Percentiles rank a stretch among this genome's conserved stretches.
These are phyloP conservation scores for Meriones psammophilus DNA, from an alignment of 2,797 vertebrate species.

Conservation along the genomic window DNA sequence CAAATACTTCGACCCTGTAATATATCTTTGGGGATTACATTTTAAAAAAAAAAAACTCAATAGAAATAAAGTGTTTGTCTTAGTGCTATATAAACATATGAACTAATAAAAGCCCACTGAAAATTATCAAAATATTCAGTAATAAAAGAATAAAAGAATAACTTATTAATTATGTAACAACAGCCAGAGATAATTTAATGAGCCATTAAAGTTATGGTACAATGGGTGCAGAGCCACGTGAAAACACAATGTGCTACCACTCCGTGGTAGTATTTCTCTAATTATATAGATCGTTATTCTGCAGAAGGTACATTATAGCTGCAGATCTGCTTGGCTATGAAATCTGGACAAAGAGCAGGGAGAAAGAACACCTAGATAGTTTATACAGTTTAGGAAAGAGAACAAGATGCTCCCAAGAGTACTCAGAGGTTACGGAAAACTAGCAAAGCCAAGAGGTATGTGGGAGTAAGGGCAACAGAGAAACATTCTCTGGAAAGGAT, in stretches of 20 bases:
- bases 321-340: not conserved
- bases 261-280: not conserved
- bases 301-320: not conserved
- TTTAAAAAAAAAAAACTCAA: constrained; percentile 61
- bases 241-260: constrained; percentile 6
- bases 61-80: constrained; percentile 39
- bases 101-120: not conserved
- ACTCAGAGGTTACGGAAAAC: not conserved
- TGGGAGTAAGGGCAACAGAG: not conserved
- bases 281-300: not conserved
- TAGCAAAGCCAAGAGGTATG: not conserved
- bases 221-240: not conserved
- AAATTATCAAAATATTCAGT: constrained; percentile 54
- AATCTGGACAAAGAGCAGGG: not conserved
- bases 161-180: constrained; percentile 71
- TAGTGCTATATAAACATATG: constrained; percentile 34
- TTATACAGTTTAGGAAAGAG: not conserved
- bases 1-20: constrained; percentile 59
- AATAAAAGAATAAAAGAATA: constrained; percentile 52
- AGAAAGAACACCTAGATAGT: not conserved
- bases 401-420: not conserved
- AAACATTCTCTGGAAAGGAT: not conserved
- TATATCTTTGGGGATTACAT: constrained; percentile 43
- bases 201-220: constrained; percentile 61
- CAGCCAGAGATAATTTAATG: constrained; percentile 61